Base-by-base conservation (phyloP, 2,113 vertebrate species). In the Muntiacus muntjak region DNA sequence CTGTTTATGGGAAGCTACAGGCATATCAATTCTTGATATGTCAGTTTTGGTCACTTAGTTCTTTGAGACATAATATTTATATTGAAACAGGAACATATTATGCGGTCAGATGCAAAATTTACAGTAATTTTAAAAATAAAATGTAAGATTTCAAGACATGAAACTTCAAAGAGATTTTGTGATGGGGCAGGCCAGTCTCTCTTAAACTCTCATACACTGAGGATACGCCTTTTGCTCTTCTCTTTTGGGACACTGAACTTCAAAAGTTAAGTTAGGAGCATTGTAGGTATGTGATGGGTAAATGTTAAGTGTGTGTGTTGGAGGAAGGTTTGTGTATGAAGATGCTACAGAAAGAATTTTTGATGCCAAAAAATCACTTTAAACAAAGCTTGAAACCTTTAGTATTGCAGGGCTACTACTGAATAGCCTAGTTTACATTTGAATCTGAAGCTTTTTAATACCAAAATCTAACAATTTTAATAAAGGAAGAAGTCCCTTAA, bases 1-100 rank as follows among this genome's bases (percentile, higher is more conserved):
- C 14, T 71, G 19, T 87, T 13, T 50, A 47, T 64, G 7, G 57
- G 79, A 94, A 95, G 17, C n/a, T 60, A n/a, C 15, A 76, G n/a
- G 40, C 71, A 25, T 76, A 76, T 7, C 71, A 76, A 7, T 43
- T 43, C 71, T 76, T 76, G 12, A 26, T 43, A 76, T 43, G 40
- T 76, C 23, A 26, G 71, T 76, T 76, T 76, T 55, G 81, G 85
- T 94, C 26, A 82, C 7, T 43, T 91, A 36, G 50, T 64, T 89
- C 19, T 85, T 94, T 74, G 79, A 95, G 95, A 96, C 79, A 95
- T 78, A 96, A 71, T 94, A 96, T 98, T 96, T 96, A 86, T 94
- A 94, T 88, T 76, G 76, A 96, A 93, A 17, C 8, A 84, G 45
- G 36, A 47, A 91, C 4, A 79, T 45, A 78, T 67, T 91, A 67